phyloP scores from a whole-genome alignment of 2,888 invertebrate genomes.

The Miltochrista miniata region DNA sequence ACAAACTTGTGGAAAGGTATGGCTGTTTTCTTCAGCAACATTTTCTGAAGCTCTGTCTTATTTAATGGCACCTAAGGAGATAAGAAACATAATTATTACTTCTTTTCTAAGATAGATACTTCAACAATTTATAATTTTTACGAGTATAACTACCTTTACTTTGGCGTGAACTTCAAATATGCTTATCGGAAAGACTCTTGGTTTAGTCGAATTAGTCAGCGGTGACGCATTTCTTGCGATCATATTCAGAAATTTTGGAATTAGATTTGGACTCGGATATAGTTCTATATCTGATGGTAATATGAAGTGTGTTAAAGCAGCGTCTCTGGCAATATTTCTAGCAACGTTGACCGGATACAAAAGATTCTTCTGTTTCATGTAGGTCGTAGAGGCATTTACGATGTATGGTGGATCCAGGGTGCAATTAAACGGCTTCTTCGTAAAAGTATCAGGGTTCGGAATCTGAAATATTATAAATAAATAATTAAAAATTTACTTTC shows the following conservation, averaged over 20 bases:
- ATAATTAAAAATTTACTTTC: neutral
- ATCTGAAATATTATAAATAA: constrained; percentile 78
- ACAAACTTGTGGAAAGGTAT: constrained; percentile 96
- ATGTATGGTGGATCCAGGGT: constrained; percentile 87
- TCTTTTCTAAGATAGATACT: neutral
- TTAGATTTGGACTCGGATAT: constrained; percentile 93
- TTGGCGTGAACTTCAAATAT: constrained; percentile 92
- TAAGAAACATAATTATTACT: neutral
- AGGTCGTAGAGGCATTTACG: constrained; percentile 86
- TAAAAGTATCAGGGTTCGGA: constrained; percentile 85
- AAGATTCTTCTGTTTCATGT: constrained; percentile 91
- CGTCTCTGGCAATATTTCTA: constrained; percentile 93
- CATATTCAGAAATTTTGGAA: constrained; percentile 93
- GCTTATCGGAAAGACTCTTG: constrained; percentile 93
- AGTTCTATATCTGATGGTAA: constrained; percentile 95
- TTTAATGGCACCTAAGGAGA: constrained; percentile 86
- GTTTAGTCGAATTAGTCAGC: constrained; percentile 76
- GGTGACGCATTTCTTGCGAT: constrained; percentile 89
- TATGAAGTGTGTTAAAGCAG: constrained; percentile 91
- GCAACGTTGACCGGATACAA: constrained; percentile 96
- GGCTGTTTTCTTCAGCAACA: constrained; percentile 90
- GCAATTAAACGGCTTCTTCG: constrained; percentile 88
- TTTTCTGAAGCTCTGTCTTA: constrained; percentile 88
- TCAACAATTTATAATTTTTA: constrained; percentile 18
- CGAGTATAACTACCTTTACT: constrained; percentile 64